Conservation (phyloP, 2,797 vertebrate genomes). For the Salarias fasciatus region DNA sequence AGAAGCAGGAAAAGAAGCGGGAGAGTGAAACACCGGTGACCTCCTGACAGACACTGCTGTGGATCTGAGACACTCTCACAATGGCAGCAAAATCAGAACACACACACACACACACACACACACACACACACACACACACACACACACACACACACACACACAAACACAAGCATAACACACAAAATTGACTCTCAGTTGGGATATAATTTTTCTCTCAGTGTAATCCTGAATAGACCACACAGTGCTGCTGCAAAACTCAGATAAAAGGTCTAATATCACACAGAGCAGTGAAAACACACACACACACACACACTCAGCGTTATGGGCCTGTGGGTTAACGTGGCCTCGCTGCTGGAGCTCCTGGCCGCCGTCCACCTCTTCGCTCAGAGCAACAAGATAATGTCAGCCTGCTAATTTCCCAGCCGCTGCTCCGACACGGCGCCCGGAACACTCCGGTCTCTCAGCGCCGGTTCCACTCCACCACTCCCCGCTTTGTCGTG, state of each 20-base stretch:
- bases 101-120: too few species aligned
- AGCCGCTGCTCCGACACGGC: slow-evolving; percentile 29
- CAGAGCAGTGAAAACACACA: slow-evolving; percentile 5
- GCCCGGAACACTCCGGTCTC: neutral
- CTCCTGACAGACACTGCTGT: neutral
- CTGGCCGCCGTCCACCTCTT: slow-evolving; percentile 49
- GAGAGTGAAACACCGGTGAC: neutral
- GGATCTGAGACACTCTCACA: neutral
- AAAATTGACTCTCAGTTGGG: neutral
- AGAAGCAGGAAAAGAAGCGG: too few species aligned
- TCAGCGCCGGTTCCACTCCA: neutral
- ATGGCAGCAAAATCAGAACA: neutral
- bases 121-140: neutral
- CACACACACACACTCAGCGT: slow-evolving; percentile 17
- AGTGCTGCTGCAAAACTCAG: slow-evolving; percentile 8
- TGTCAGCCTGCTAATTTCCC: slow-evolving; percentile 60
- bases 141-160: too few species aligned
- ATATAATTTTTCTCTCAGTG: slow-evolving; percentile 13
- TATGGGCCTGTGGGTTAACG: slow-evolving; percentile 38
- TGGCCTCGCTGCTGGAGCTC: slow-evolving; percentile 23
- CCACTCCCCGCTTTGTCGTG: neutral
- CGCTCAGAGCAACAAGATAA: slow-evolving; percentile 62
- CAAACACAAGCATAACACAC: neutral
- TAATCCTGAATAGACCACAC: slow-evolving; percentile 20
- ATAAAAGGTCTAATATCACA: slow-evolving; percentile 24